A percentile compares a stretch with the other conserved stretches of the same genome.
Conservation (phyloP, 2,888 invertebrate species). For the Gastracanthus pulcherrimus region DNA sequence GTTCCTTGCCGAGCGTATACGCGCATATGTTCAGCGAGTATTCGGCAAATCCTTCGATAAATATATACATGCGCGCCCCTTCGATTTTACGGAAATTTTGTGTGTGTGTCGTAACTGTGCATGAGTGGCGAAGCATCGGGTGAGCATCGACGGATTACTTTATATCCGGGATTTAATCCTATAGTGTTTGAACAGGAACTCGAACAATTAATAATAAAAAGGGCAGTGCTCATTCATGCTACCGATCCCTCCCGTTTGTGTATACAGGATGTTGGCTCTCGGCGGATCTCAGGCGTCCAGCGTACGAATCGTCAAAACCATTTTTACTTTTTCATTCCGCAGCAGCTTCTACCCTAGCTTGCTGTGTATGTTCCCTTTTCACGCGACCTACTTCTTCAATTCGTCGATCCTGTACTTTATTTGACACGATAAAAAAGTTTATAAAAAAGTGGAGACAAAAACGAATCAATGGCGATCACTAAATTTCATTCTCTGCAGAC, state of each 20-base stretch:
- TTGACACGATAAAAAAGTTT: too few relatives aligned
- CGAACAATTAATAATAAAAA: constrained; percentile 37
- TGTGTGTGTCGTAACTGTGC: not conserved
- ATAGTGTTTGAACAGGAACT: constrained; percentile 35
- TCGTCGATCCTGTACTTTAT: too few relatives aligned
- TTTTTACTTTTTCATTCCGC: too few relatives aligned
- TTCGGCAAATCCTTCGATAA: not conserved
- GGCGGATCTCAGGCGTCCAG: not conserved
- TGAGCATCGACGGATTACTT: constrained; percentile 3
- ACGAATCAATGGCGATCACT: too few relatives aligned
- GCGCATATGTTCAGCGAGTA: not conserved
- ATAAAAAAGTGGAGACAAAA: too few relatives aligned
- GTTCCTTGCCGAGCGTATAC: not conserved
- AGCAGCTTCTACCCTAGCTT: too few relatives aligned
- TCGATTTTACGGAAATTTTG: too few relatives aligned
- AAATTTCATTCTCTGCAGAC: too few relatives aligned
- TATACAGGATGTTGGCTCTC: not conserved
- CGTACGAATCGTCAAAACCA: too few relatives aligned
- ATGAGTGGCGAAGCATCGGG: not conserved
- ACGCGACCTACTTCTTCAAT: too few relatives aligned
- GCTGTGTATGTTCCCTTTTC: too few relatives aligned
- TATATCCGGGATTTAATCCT: not conserved
- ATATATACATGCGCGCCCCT: not conserved
- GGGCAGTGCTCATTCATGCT: not conserved
- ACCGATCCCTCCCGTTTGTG: not conserved